Conservation (phyloP, 1,140 invertebrate species). For the Drosophila varians region DNA sequence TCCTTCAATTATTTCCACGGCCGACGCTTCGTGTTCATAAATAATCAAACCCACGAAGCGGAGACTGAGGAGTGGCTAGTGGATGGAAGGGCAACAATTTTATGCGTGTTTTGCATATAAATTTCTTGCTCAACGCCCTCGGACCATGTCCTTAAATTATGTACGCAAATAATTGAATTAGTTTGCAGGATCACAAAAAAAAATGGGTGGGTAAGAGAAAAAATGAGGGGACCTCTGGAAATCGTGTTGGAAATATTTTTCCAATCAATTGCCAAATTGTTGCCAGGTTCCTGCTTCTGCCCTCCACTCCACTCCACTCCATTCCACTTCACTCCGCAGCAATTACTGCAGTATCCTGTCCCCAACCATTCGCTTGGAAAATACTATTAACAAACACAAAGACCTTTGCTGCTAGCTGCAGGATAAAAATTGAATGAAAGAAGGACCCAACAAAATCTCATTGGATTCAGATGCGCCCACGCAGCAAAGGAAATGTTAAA, state of each 20-base stretch:
- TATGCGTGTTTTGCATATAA: constrained; percentile 82
- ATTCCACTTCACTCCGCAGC: too few species aligned
- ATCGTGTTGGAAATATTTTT: constrained; percentile 75
- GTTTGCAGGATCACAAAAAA: constrained; percentile 33
- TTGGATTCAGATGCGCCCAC: background rate
- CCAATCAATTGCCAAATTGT: constrained; percentile 74
- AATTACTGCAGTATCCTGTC: constrained; percentile 1
- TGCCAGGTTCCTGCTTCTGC: constrained; percentile 22
- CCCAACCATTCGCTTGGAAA: constrained; percentile 49
- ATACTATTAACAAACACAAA: constrained; percentile 55
- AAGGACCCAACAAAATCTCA: background rate
- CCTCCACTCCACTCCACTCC: background rate
- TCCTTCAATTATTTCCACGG: constrained; percentile 72
- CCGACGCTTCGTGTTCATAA: constrained; percentile 70
- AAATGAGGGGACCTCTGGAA: constrained; percentile 18
- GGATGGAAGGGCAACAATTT: constrained; percentile 48
- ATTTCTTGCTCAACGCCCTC: constrained; percentile 64
- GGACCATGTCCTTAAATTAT: constrained; percentile 64
- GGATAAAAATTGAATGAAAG: constrained; percentile 13
- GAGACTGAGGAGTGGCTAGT: background rate
- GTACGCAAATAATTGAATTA: constrained; percentile 80
- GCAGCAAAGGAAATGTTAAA: constrained; percentile 16
- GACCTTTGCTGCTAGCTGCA: constrained; percentile 17
- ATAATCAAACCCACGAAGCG: constrained; percentile 56
- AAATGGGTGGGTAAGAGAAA: background rate